These are phyloP conservation scores for Pollenia angustigena DNA, from an alignment of 2,888 invertebrate species.

Conservation along the genomic window DNA sequence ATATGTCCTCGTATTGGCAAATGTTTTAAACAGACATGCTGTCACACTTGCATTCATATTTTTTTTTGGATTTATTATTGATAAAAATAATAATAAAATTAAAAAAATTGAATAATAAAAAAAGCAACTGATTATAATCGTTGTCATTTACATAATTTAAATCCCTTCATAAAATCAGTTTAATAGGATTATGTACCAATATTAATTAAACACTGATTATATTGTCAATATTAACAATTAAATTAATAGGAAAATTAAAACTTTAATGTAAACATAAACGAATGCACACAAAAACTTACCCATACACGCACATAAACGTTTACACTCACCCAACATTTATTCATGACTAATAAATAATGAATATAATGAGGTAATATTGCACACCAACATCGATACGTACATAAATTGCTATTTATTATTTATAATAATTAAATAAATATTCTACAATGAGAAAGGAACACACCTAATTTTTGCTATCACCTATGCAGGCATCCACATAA, in stretches of 20 bases:
- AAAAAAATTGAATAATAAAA: constrained; percentile 6
- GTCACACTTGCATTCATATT: not conserved
- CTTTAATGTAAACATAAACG: constrained; percentile 44
- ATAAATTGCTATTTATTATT: not conserved
- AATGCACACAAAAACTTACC: not conserved
- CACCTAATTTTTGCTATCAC: not conserved
- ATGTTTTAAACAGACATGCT: not conserved
- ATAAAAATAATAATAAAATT: not conserved
- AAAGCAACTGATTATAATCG: constrained; percentile 69
- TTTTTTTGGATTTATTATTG: constrained; percentile 17
- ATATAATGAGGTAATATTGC: constrained; percentile 39
- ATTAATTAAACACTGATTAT: constrained; percentile 73
- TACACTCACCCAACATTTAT: not conserved
- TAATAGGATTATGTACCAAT: constrained; percentile 72
- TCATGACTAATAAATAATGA: constrained; percentile 49
- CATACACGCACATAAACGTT: not conserved
- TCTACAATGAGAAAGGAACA: not conserved
- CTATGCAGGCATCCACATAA: not conserved
- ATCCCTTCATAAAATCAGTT: constrained; percentile 70
- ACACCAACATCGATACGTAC: not conserved
- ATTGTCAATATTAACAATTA: constrained; percentile 72
- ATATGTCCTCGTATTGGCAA: not conserved
- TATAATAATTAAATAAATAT: not conserved
- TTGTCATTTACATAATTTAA: constrained; percentile 72
- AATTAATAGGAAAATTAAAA: constrained; percentile 71